phyloP scores from a whole-genome alignment of 2,113 vertebrate species.

The Mohoua ochrocephala region DNA sequence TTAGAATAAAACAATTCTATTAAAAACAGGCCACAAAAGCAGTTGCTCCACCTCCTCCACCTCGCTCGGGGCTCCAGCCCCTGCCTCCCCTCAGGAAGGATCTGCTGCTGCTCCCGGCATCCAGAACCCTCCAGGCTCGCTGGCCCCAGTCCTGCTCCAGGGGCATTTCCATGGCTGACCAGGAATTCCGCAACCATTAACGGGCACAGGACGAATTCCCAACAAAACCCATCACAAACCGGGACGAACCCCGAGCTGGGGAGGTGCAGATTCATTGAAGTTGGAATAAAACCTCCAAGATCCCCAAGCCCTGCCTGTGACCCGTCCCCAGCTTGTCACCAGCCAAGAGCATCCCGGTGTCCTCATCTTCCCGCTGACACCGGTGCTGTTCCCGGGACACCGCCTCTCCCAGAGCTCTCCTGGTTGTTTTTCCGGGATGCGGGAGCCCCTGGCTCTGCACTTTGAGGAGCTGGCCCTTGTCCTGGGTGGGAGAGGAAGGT shows the following conservation, averaged over 20 bases:
- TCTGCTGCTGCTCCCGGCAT: neutral
- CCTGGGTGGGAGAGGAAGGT: too few species aligned
- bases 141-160: neutral
- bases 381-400: too few species aligned
- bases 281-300: neutral
- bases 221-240: neutral
- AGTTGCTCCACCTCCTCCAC: neutral
- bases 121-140: neutral
- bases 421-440: neutral
- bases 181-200: neutral
- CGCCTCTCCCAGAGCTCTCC: neutral
- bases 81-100: neutral
- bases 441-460: neutral
- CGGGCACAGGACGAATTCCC: neutral
- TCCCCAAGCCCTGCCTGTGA: neutral
- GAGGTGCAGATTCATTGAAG: neutral
- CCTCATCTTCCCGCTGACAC: neutral
- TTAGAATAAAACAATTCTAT: neutral
- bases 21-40: neutral
- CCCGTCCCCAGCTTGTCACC: neutral
- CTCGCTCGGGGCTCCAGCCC: neutral
- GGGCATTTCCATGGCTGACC: neutral
- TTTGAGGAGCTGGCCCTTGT: neutral
- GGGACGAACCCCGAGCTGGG: neutral
- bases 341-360: neutral